These are phyloP conservation scores for Mnemiopsis leidyi DNA, from an alignment of 37 sponge, comb jelly and placozoan species.

Conservation along the genomic window DNA sequence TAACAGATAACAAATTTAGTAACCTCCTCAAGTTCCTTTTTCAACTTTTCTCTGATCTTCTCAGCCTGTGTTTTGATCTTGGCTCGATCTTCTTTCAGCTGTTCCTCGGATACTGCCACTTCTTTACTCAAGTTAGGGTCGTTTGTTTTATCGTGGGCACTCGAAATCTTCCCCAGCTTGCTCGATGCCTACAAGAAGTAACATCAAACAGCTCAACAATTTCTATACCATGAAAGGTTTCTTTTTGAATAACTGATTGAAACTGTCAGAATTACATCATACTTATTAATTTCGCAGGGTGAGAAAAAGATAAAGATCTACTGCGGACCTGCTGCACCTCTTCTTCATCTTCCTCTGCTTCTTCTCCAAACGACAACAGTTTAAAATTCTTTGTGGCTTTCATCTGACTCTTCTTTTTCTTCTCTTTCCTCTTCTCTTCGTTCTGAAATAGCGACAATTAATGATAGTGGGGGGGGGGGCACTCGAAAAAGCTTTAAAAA, in stretches of 20 bases:
- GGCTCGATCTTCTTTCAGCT: slow-evolving; percentile 7
- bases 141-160: not conserved
- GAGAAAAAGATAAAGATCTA: no score
- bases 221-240: no score
- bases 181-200: not conserved
- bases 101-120: slow-evolving; percentile 1
- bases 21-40: slow-evolving; percentile 50
- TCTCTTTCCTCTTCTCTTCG: slow-evolving; percentile 64
- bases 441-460: no score
- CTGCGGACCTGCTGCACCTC: slow-evolving; percentile 67
- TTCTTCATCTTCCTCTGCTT: slow-evolving; percentile 93
- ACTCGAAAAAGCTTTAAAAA: no score
- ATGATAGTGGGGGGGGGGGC: no score
- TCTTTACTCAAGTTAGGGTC: slow-evolving; percentile 31
- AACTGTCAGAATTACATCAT: no score
- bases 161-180: slow-evolving; percentile 44
- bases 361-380: slow-evolving; percentile 94
- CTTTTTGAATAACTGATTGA: no score
- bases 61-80: not conserved
- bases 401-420: slow-evolving; percentile 66
- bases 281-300: no score
- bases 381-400: slow-evolving; percentile 77
- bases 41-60: slow-evolving; percentile 35
- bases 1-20: not conserved
- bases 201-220: not conserved